A percentile compares a stretch with the other conserved stretches of the same genome.
These are phyloP conservation scores for Apostichopus californicus DNA, from an alignment of 35 echinoderm and acorn worm species.

Conservation along the genomic window DNA sequence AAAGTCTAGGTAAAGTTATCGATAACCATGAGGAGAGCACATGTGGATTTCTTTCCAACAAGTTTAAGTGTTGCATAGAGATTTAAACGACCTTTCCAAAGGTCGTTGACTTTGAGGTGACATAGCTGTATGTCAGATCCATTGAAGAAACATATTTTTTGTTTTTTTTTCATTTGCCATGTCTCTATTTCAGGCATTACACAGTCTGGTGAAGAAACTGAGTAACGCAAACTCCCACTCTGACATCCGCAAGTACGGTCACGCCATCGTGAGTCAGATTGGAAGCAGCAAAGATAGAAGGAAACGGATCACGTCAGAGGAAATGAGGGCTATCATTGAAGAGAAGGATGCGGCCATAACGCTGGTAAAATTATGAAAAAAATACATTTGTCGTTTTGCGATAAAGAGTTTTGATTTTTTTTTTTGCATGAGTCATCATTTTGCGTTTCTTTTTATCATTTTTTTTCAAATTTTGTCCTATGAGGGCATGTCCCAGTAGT, in stretches of 20 bases:
- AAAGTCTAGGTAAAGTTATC: too few species aligned
- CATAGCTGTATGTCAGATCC: neutral
- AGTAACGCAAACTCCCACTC: slow-evolving; percentile 68
- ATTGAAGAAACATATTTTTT: neutral
- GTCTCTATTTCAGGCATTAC: slow-evolving; percentile 58
- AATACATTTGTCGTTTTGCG: too few species aligned
- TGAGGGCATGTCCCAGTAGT: too few species aligned
- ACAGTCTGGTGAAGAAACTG: slow-evolving; percentile 72
- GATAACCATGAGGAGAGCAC: too few species aligned
- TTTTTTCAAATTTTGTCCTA: too few species aligned
- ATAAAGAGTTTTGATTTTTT: too few species aligned
- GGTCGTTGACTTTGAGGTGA: too few species aligned
- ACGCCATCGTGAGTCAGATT: slow-evolving; percentile 82
- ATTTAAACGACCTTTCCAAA: too few species aligned
- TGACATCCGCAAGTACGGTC: slow-evolving; percentile 78
- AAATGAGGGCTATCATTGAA: slow-evolving; percentile 94
- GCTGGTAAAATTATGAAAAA: neutral
- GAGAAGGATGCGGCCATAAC: slow-evolving; percentile 90
- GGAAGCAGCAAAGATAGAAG: slow-evolving; percentile 70
- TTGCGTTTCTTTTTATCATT: too few species aligned
- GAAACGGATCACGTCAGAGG: slow-evolving; percentile 83
- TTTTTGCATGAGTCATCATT: too few species aligned
- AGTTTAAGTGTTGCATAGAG: too few species aligned
- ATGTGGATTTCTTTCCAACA: too few species aligned
- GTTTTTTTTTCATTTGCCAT: neutral